phyloP scores from a whole-genome alignment of 2,888 invertebrate genomes.

The Cyclophora albipunctata region DNA sequence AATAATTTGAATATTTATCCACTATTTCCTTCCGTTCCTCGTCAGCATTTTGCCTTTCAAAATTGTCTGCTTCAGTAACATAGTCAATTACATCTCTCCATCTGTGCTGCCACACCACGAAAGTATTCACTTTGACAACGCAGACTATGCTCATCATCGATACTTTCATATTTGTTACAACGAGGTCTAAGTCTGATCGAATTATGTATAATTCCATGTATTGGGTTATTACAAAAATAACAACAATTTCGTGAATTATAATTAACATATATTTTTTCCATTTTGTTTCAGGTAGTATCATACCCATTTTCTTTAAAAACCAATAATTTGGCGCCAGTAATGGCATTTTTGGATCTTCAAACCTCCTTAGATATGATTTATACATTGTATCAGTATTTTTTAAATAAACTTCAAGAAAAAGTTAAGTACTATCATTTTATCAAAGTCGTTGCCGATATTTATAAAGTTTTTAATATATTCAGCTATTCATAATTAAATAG shows the following conservation, averaged over 20 bases:
- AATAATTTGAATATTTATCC: constrained; percentile 48
- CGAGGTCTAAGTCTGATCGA: constrained; percentile 44
- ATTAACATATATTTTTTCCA: constrained; percentile 29
- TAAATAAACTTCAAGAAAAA: no score
- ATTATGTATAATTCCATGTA: constrained; percentile 51
- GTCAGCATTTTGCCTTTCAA: constrained; percentile 42
- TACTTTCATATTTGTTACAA: constrained; percentile 54
- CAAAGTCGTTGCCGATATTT: neutral
- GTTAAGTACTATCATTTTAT: neutral
- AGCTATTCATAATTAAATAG: no score
- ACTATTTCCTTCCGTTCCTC: constrained; percentile 30
- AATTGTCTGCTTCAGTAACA: constrained; percentile 46
- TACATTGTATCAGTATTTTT: neutral
- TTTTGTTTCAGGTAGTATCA: constrained; percentile 41
- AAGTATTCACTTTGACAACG: constrained; percentile 45
- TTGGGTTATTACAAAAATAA: constrained; percentile 48
- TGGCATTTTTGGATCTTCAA: constrained; percentile 43
- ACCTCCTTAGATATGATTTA: constrained; percentile 24
- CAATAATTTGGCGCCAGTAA: constrained; percentile 54
- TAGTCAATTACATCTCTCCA: constrained; percentile 52
- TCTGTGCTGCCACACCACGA: constrained; percentile 43
- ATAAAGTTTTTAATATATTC: neutral
- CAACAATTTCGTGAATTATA: constrained; percentile 37
- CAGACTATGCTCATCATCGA: constrained; percentile 59
- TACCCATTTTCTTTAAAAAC: constrained; percentile 39